Evolutionary conservation across 2,113 vertebrate genomes (phyloP).

Genomic region (Taxidea taxus): DNA sequence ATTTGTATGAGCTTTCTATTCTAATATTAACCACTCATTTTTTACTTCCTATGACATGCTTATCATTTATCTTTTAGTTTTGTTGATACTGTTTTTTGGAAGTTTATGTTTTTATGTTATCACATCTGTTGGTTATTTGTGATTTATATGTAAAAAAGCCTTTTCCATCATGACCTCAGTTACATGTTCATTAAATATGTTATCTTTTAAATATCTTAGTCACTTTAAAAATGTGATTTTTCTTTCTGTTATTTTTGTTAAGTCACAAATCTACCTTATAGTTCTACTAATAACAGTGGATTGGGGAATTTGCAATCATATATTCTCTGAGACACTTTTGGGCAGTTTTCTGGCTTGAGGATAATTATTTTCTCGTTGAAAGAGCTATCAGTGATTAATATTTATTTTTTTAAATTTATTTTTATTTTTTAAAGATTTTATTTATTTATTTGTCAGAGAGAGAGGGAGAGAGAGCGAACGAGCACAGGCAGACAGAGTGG

Average conservation of each 20-base stretch:
- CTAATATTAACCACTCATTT: neutral
- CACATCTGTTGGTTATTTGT: neutral
- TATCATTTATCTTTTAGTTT: neutral
- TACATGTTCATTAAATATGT: neutral
- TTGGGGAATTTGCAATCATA: neutral
- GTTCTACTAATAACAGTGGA: neutral
- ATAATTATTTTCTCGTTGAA: slow-evolving; percentile 15
- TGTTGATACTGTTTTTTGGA: neutral
- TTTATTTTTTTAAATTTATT: no score
- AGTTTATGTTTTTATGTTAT: neutral
- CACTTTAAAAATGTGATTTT: neutral
- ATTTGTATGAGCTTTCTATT: neutral
- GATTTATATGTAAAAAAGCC: neutral
- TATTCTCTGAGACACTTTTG: neutral
- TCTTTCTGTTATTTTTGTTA: neutral
- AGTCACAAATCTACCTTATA: neutral
- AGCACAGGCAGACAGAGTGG: no score
- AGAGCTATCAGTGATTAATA: neutral
- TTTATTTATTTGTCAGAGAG: no score
- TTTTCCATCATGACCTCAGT: neutral
- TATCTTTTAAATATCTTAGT: neutral
- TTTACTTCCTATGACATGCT: neutral
- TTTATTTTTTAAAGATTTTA: no score
- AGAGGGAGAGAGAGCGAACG: no score
- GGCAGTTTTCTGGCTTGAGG: neutral